Conservation (phyloP, 2,113 vertebrate genomes). For the Cynocephalus volans region DNA sequence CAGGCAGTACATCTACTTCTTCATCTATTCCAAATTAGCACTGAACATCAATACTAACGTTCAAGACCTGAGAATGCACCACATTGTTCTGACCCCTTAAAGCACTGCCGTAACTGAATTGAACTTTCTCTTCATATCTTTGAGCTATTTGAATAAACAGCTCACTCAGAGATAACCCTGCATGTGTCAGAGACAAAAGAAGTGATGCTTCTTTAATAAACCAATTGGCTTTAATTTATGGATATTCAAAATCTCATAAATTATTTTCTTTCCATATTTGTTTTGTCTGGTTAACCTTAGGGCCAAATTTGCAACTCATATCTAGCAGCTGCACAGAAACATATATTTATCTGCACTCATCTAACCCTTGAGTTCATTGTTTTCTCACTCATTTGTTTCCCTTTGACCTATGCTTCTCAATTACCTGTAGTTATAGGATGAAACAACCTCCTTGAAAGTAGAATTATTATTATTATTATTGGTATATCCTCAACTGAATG, state of each 20-base stretch:
- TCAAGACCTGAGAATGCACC: not conserved
- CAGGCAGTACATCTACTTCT: not conserved
- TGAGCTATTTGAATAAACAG: conserved; percentile 1
- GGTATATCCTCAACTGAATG: not conserved
- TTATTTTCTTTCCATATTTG: conserved; percentile 24
- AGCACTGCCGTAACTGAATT: not conserved
- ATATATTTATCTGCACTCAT: not conserved
- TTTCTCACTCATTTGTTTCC: not conserved
- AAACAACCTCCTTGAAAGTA: not conserved
- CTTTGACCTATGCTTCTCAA: not conserved
- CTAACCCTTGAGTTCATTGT: not conserved
- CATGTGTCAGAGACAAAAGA: not conserved
- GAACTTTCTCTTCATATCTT: not conserved
- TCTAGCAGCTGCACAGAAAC: not conserved
- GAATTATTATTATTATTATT: not conserved
- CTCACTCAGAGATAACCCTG: not conserved
- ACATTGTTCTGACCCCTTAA: not conserved
- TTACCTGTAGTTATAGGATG: not conserved
- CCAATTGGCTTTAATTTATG: not conserved
- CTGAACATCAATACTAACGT: not conserved
- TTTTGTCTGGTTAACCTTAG: not conserved
- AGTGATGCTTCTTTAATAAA: not conserved
- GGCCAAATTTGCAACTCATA: not conserved
- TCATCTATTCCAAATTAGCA: not conserved
- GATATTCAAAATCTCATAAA: not conserved